These are phyloP conservation scores for Mus spicilegus DNA, from an alignment of 2,113 vertebrate species.

Conservation along the genomic window DNA sequence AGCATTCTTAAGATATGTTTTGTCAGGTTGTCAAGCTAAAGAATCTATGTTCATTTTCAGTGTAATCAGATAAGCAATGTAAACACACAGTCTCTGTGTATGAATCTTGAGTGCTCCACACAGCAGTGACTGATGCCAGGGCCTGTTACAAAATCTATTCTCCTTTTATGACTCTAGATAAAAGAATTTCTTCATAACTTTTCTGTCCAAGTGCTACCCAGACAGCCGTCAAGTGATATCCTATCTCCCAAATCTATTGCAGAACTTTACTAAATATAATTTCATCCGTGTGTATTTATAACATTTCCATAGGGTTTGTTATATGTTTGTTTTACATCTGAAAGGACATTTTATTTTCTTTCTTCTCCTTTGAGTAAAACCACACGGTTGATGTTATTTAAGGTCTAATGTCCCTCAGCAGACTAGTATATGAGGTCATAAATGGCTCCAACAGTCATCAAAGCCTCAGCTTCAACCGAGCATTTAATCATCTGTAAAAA, in stretches of 20 bases:
- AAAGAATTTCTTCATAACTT: constrained; percentile 55
- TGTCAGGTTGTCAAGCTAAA: background rate
- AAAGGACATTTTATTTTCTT: constrained; percentile 72
- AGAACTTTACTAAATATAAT: constrained; percentile 62
- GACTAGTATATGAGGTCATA: constrained; percentile 78
- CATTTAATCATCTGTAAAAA: constrained; percentile 80
- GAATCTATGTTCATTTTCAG: background rate
- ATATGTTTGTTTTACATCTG: constrained; percentile 40
- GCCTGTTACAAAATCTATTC: background rate
- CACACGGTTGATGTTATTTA: constrained; percentile 76
- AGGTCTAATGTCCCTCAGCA: constrained; percentile 69
- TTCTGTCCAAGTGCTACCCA: background rate
- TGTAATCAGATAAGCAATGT: background rate
- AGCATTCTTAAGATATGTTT: background rate
- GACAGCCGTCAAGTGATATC: constrained; percentile 39
- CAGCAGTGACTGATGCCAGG: background rate
- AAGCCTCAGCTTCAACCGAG: constrained; percentile 63
- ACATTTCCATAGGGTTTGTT: constrained; percentile 42
- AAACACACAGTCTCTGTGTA: background rate
- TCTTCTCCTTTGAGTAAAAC: constrained; percentile 70
- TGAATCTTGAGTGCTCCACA: background rate
- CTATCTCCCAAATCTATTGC: constrained; percentile 43
- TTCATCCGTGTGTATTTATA: constrained; percentile 54
- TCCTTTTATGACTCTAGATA: constrained; percentile 12
- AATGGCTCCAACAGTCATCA: constrained; percentile 77